Evolutionary conservation across 2,888 invertebrate genomes (phyloP).

Genomic region (Napeogenes inachia): DNA sequence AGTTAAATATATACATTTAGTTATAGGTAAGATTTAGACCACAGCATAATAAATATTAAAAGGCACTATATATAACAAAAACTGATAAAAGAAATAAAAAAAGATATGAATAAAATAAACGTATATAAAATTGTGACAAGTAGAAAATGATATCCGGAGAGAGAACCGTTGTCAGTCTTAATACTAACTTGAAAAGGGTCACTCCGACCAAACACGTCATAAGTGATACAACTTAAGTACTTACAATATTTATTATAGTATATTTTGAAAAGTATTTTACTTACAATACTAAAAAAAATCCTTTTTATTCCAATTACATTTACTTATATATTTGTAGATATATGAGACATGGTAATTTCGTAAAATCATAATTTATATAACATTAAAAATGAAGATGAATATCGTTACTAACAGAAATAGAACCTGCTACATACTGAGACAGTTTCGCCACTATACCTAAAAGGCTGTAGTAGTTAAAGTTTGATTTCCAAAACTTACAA

Average conservation of each 20-base stretch:
- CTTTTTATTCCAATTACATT: not conserved
- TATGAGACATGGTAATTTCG: too few relatives aligned
- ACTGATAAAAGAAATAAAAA: not conserved
- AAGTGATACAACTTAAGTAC: conserved; percentile 9
- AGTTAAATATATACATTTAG: too few relatives aligned
- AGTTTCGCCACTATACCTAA: too few relatives aligned
- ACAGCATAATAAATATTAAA: not conserved
- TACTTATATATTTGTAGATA: too few relatives aligned
- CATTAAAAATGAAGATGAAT: too few relatives aligned
- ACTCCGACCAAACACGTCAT: conserved; percentile 24
- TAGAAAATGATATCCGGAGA: conserved; percentile 35
- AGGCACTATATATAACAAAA: not conserved
- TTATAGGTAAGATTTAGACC: too few relatives aligned
- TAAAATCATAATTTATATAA: too few relatives aligned
- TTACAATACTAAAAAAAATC: not conserved
- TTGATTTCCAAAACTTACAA: too few relatives aligned
- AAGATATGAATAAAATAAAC: conserved; percentile 1
- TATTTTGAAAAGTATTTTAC: not conserved
- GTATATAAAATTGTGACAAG: conserved; percentile 31
- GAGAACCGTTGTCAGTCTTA: conserved; percentile 45
- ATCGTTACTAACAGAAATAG: too few relatives aligned
- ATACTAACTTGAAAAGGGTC: conserved; percentile 48
- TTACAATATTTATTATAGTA: not conserved
- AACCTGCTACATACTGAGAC: too few relatives aligned
- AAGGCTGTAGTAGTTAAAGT: too few relatives aligned